Evolutionary conservation across 2,888 invertebrate species (phyloP).

Genomic region (Ophion ellenae): DNA sequence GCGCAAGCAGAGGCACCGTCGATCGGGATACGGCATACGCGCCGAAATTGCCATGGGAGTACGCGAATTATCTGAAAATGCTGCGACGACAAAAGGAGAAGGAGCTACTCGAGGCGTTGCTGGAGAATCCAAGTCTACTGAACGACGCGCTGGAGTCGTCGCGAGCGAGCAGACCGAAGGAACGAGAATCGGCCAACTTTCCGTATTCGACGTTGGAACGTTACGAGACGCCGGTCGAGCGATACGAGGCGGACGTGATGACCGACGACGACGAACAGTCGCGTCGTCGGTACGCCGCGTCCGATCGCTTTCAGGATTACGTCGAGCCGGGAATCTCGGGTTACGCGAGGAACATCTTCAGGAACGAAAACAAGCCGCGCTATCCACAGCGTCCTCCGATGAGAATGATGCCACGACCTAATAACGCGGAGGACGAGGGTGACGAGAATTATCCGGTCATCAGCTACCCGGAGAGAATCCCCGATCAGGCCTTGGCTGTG

Average conservation of each 20-base stretch:
- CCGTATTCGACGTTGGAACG: slow-evolving; percentile 56
- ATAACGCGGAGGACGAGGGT: neutral
- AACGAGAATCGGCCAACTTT: slow-evolving; percentile 41
- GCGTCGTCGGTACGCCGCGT: slow-evolving; percentile 41
- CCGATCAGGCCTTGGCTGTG: slow-evolving; percentile 20
- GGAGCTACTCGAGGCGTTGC: slow-evolving; percentile 67
- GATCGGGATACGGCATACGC: slow-evolving; percentile 45
- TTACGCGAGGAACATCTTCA: slow-evolving; percentile 45
- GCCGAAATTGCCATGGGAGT: slow-evolving; percentile 54
- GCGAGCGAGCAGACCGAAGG: slow-evolving; percentile 58
- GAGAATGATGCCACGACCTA: neutral
- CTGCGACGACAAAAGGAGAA: slow-evolving; percentile 67
- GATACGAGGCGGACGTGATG: neutral
- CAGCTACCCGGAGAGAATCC: neutral
- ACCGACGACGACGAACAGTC: neutral
- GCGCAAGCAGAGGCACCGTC: neutral
- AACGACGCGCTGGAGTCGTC: slow-evolving; percentile 67
- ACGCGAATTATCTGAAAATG: slow-evolving; percentile 65
- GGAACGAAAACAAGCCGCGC: slow-evolving; percentile 37
- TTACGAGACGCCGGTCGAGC: slow-evolving; percentile 55
- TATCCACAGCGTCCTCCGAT: slow-evolving; percentile 15
- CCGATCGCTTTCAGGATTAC: slow-evolving; percentile 47
- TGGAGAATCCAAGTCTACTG: slow-evolving; percentile 68
- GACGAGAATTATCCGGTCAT: slow-evolving; percentile 38
- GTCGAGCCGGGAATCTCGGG: neutral